Conservation (phyloP, 2,113 vertebrate species). For the Poicephalus meyeri region DNA sequence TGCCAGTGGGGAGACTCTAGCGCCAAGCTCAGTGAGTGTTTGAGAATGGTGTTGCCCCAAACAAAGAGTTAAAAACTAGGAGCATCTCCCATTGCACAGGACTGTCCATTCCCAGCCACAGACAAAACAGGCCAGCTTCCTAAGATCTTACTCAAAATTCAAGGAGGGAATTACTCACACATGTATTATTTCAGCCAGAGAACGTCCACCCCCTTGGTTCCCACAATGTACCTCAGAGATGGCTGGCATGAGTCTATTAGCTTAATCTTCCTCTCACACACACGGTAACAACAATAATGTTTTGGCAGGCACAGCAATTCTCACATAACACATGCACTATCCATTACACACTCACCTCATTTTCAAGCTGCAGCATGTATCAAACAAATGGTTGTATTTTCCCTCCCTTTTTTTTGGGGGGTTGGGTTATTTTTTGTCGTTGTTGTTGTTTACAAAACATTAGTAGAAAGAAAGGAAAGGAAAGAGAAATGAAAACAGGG, state of each 20-base stretch:
- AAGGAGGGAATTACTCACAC: constrained; percentile 40
- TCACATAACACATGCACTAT: background rate
- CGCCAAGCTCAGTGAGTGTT: background rate
- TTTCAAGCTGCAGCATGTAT: constrained; percentile 42
- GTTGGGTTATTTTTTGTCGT: background rate
- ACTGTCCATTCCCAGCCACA: background rate
- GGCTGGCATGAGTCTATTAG: background rate
- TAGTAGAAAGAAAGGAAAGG: background rate
- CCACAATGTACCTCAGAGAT: constrained; percentile 20
- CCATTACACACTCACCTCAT: background rate
- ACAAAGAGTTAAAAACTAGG: background rate
- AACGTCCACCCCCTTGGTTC: constrained; percentile 57
- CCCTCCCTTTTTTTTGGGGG: background rate
- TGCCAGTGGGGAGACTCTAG: background rate
- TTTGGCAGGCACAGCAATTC: constrained; percentile 14
- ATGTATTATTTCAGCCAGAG: background rate
- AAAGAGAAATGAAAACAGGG: background rate
- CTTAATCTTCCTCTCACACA: constrained; percentile 14
- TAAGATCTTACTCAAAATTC: constrained; percentile 19
- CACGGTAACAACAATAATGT: background rate
- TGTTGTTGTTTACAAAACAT: background rate
- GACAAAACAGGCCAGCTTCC: background rate
- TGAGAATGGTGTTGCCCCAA: background rate
- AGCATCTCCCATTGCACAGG: background rate
- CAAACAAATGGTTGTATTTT: background rate